These are phyloP conservation scores for Lampris incognitus DNA, from an alignment of 2,113 vertebrate species.

Conservation along the genomic window DNA sequence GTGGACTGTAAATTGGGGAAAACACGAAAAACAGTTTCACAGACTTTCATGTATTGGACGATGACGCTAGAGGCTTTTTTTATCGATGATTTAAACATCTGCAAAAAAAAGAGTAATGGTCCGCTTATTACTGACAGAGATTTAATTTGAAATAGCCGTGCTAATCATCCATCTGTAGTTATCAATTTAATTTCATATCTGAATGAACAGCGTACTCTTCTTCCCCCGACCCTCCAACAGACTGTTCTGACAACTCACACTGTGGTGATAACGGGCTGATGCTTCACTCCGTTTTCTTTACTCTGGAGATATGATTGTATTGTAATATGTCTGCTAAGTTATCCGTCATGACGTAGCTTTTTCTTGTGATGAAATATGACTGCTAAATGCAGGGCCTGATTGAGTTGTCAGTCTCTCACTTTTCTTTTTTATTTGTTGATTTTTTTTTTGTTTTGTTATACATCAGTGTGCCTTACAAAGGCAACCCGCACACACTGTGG, in stretches of 20 bases:
- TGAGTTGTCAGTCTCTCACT: constrained; percentile 49
- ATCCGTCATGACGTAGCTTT: constrained; percentile 24
- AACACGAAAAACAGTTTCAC: too few species aligned
- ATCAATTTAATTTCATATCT: neutral
- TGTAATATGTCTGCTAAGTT: constrained; percentile 37
- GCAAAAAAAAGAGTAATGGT: too few species aligned
- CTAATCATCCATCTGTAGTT: too few species aligned
- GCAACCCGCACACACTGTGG: neutral
- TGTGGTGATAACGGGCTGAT: constrained; percentile 9
- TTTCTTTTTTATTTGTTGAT: constrained; percentile 7
- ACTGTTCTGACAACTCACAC: neutral
- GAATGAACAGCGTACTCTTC: neutral
- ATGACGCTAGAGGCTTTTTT: too few species aligned
- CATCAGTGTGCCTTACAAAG: neutral
- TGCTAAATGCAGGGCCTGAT: constrained; percentile 54
- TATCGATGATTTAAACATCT: too few species aligned
- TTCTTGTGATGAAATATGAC: constrained; percentile 42
- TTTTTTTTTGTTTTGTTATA: neutral
- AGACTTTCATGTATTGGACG: too few species aligned
- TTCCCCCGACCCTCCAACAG: neutral
- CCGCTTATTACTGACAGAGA: too few species aligned
- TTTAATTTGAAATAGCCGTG: too few species aligned
- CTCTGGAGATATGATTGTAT: constrained; percentile 28
- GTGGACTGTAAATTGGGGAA: too few species aligned
- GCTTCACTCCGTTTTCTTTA: neutral